These are phyloP conservation scores for Numenius arquata DNA, from an alignment of 2,113 vertebrate genomes.

Conservation along the genomic window DNA sequence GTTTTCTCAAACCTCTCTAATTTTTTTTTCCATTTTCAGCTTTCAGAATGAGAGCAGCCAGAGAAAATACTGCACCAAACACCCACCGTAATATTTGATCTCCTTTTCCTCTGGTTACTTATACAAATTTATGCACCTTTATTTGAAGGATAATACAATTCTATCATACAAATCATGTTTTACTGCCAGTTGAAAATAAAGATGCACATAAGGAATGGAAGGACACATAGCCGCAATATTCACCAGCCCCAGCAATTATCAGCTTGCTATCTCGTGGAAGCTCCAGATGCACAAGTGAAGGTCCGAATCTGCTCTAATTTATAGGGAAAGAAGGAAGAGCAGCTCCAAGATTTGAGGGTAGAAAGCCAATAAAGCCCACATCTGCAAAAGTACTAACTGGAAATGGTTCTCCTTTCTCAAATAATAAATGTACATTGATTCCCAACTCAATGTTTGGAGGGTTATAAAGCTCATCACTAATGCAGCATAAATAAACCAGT, in stretches of 20 bases:
- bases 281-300: not conserved
- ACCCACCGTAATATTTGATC: rapidly evolving
- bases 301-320: not conserved
- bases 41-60: not conserved
- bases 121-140: not conserved
- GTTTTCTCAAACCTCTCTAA: not conserved
- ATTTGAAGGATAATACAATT: not conserved
- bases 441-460: not conserved
- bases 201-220: not conserved
- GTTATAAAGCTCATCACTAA: not conserved
- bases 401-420: not conserved
- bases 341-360: not conserved
- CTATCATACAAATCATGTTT: not conserved
- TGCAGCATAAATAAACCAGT: not conserved
- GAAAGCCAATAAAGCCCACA: not conserved
- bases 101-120: not conserved
- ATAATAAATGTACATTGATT: not conserved
- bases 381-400: not conserved
- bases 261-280: not conserved
- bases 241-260: not conserved
- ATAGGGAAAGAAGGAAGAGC: not conserved
- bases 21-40: not conserved
- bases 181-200: not conserved
- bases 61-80: not conserved
- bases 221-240: not conserved